A percentile compares a stretch with the other conserved stretches of the same genome.
These are phyloP conservation scores for Cladorhizidae sp. DNA, from an alignment of 37 sponge, comb jelly and placozoan species.

Conservation along the genomic window DNA sequence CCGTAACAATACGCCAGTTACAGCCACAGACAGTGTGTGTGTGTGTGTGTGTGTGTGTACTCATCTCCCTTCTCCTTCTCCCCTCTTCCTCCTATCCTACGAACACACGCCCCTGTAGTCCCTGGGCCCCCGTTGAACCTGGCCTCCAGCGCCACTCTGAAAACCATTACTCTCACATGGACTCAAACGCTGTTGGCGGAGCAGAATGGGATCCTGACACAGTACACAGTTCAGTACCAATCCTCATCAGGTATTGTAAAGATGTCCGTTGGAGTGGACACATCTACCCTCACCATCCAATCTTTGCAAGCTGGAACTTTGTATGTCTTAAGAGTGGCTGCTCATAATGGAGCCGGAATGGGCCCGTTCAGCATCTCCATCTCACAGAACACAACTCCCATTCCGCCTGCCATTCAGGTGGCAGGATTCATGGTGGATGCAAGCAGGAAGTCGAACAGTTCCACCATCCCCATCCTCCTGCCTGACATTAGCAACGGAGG, in stretches of 20 bases:
- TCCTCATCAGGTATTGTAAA: background rate
- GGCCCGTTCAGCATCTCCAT: constrained; percentile 9
- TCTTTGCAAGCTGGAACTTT: background rate
- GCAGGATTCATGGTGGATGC: background rate
- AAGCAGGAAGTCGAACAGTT: background rate
- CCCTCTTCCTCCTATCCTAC: too few species aligned
- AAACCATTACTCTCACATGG: constrained; percentile 18
- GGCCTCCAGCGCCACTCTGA: background rate
- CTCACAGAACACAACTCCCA: background rate
- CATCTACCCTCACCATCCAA: background rate
- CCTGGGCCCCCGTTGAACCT: constrained; percentile 19
- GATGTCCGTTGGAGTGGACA: background rate
- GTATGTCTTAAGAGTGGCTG: constrained; percentile 15
- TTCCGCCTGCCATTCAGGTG: background rate
- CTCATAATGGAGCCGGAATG: constrained; percentile 1
- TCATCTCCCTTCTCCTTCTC: too few species aligned
- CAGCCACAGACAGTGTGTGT: too few species aligned
- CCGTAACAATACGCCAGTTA: too few species aligned
- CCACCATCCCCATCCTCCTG: constrained; percentile 25
- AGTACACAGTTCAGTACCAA: constrained; percentile 8
- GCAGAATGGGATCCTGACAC: constrained; percentile 28
- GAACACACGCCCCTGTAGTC: constrained; percentile 5
- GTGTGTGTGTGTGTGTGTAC: too few species aligned
- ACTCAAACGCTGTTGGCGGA: background rate
- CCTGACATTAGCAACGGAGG: background rate